A percentile compares a stretch with the other conserved stretches of the same genome.
Evolutionary conservation across 53 echinoderm and acorn worm species (phyloP).

Genomic region (Astropecten irregularis): DNA sequence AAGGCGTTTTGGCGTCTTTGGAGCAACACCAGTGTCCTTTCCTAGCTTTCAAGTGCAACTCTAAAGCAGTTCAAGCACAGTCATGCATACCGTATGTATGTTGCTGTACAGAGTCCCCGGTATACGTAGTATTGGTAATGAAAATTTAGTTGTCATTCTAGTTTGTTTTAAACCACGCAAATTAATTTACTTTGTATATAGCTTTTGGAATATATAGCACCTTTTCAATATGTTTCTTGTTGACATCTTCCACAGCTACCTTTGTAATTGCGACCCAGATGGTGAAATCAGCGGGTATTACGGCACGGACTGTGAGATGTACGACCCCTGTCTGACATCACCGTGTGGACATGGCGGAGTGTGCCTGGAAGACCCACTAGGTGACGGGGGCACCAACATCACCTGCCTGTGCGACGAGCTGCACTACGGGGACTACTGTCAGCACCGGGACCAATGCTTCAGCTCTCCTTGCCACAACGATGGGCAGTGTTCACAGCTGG

Average conservation of each 20-base stretch:
- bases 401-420: constrained; percentile 64
- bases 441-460: constrained; percentile 62
- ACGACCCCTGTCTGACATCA: constrained; percentile 45
- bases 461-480: constrained; percentile 66
- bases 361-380: background rate
- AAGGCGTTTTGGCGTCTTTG: too few species aligned
- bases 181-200: too few species aligned
- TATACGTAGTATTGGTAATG: too few species aligned
- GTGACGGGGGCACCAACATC: background rate
- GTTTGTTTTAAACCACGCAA: too few species aligned
- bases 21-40: too few species aligned
- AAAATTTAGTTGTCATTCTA: too few species aligned
- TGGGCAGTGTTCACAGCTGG: constrained; percentile 46
- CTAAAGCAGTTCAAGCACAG: too few species aligned
- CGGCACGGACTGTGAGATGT: constrained; percentile 60
- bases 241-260: constrained; percentile 3
- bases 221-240: too few species aligned
- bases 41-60: too few species aligned
- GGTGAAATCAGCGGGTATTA: constrained; percentile 56
- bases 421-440: constrained; percentile 61
- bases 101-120: too few species aligned
- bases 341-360: constrained; percentile 45
- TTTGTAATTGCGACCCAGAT: constrained; percentile 58
- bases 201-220: too few species aligned
- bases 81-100: too few species aligned